Evolutionary conservation across 1,140 invertebrate species (phyloP).

Genomic region (Prorops nasuta): DNA sequence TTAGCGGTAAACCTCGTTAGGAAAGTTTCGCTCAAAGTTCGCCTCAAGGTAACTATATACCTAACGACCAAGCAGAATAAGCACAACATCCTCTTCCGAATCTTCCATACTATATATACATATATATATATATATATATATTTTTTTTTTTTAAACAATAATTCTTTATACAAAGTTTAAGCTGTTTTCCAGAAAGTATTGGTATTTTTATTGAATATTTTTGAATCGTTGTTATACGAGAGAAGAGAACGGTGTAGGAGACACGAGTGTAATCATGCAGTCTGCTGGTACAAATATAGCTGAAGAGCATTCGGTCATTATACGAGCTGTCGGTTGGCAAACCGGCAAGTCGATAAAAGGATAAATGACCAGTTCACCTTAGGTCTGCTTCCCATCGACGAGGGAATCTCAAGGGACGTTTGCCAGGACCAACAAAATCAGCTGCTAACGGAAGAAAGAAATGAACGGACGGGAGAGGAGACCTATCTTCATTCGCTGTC

Average conservation of each 20-base stretch:
- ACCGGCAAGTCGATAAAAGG: constrained; percentile 35
- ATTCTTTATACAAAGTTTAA: no score
- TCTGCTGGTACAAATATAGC: no score
- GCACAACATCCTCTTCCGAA: background rate
- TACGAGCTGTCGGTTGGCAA: no score
- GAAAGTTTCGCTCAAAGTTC: constrained; percentile 31
- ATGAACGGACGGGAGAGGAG: constrained; percentile 14
- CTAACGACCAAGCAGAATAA: background rate
- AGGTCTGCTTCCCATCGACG: constrained; percentile 17
- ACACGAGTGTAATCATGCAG: no score
- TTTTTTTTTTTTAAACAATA: no score
- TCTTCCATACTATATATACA: no score
- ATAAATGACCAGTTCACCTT: constrained; percentile 34
- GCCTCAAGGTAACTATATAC: constrained; percentile 2
- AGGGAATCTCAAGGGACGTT: constrained; percentile 30
- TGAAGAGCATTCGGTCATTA: no score
- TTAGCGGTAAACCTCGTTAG: constrained; percentile 50
- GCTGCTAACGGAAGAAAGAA: constrained; percentile 22
- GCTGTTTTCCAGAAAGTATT: no score
- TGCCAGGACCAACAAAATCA: no score
- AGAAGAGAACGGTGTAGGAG: no score
- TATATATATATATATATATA: no score
- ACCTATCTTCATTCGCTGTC: constrained; percentile 21
- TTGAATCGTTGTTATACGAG: background rate
- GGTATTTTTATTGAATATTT: background rate